These are phyloP conservation scores for Anthrax anthrax DNA, from an alignment of 2,888 invertebrate species.

Conservation along the genomic window DNA sequence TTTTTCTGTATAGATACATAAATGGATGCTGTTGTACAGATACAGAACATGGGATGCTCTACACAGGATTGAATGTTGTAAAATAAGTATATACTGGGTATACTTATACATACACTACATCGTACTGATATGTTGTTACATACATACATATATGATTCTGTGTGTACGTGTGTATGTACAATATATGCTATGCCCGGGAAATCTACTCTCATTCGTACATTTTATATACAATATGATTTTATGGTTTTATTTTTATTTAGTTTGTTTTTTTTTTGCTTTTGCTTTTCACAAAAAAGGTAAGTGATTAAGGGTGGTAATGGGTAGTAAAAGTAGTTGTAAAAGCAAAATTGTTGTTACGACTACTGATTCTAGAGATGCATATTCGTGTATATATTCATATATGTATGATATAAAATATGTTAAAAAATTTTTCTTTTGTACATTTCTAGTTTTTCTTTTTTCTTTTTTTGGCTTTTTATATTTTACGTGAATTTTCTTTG, in stretches of 20 bases:
- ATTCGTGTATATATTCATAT: neutral
- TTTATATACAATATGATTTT: too few species aligned
- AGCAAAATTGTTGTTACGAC: neutral
- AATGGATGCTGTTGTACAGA: neutral
- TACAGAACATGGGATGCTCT: constrained; percentile 1
- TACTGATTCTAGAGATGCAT: neutral
- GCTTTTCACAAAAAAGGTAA: too few species aligned
- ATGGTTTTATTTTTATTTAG: too few species aligned
- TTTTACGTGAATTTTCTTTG: too few species aligned
- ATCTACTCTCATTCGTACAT: neutral
- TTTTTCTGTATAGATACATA: neutral
- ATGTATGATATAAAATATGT: neutral
- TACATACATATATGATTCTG: neutral
- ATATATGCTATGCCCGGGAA: constrained; percentile 4
- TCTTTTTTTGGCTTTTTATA: too few species aligned
- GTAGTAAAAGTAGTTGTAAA: neutral
- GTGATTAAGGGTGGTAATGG: too few species aligned
- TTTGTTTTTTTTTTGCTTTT: too few species aligned
- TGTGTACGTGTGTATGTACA: neutral
- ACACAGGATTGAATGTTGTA: neutral
- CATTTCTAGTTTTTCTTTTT: neutral
- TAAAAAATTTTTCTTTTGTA: too few species aligned
- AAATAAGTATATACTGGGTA: too few species aligned
- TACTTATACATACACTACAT: too few species aligned
- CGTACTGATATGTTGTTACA: too few species aligned